These are phyloP conservation scores for Metellina segmentata DNA, from an alignment of 2,888 invertebrate species.

Conservation along the genomic window DNA sequence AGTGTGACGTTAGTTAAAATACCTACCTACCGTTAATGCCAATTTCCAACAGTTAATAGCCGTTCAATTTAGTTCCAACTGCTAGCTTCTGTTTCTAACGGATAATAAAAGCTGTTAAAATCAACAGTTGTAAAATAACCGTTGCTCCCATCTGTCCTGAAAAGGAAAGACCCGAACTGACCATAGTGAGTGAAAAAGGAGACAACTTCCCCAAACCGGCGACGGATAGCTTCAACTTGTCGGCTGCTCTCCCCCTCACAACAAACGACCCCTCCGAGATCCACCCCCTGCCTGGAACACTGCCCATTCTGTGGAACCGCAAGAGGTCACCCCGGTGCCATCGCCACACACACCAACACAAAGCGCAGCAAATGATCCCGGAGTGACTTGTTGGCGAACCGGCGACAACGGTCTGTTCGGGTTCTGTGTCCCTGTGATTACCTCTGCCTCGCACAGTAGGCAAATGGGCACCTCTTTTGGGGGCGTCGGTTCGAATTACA, in stretches of 20 bases:
- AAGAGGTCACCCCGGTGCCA: conserved; percentile 26
- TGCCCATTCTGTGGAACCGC: conserved; percentile 41
- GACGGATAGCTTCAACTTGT: background rate
- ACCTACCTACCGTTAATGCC: too few relatives aligned
- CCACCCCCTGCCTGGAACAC: background rate
- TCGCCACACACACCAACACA: background rate
- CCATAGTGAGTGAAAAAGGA: too few relatives aligned
- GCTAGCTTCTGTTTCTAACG: too few relatives aligned
- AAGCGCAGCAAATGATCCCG: background rate
- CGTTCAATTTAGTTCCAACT: too few relatives aligned
- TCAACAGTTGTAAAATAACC: too few relatives aligned
- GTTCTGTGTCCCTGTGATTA: conserved; percentile 42
- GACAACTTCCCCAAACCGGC: too few relatives aligned
- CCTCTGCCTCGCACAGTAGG: conserved; percentile 48
- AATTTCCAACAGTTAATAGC: too few relatives aligned
- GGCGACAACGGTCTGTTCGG: conserved; percentile 46
- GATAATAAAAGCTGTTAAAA: too few relatives aligned
- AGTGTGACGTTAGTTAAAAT: too few relatives aligned
- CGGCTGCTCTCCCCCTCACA: background rate
- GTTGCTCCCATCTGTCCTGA: too few relatives aligned
- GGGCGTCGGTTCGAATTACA: conserved; percentile 60
- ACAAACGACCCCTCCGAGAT: background rate
- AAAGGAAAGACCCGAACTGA: too few relatives aligned
- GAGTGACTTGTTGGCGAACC: conserved; percentile 4
- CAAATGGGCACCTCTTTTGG: conserved; percentile 37